Percentiles rank a stretch among this genome's conserved stretches.
These are phyloP conservation scores for Timema podura DNA, from an alignment of 2,888 invertebrate genomes.

Conservation along the genomic window DNA sequence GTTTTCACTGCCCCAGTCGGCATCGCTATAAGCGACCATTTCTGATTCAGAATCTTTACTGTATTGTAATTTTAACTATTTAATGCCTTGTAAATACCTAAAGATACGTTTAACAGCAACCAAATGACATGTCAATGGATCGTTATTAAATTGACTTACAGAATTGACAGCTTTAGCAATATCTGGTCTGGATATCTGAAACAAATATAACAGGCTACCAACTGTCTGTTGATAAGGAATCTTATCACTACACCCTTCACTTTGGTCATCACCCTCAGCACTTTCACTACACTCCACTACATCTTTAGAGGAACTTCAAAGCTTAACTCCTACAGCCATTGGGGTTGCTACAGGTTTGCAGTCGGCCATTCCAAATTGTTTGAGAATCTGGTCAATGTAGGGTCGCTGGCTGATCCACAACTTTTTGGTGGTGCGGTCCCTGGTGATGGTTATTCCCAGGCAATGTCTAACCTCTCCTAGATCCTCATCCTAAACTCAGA, in stretches of 20 bases:
- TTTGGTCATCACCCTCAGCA: not conserved
- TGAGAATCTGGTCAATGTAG: not conserved
- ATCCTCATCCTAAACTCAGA: no score
- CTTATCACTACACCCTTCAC: not conserved
- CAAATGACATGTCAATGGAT: not conserved
- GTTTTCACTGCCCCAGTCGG: no score
- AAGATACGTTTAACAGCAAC: not conserved
- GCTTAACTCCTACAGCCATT: not conserved
- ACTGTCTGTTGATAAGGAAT: not conserved
- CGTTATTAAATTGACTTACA: not conserved
- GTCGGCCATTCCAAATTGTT: not conserved
- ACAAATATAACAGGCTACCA: not conserved
- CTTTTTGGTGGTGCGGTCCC: no score
- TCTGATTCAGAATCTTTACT: no score
- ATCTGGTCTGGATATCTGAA: conserved; percentile 5
- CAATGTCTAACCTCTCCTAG: no score
- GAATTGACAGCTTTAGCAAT: not conserved
- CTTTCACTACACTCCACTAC: not conserved
- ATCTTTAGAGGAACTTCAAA: not conserved
- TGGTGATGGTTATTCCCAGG: no score
- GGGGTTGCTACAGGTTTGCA: not conserved
- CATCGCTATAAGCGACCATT: no score
- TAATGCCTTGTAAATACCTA: not conserved
- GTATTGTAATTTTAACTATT: no score
- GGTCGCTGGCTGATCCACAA: not conserved